phyloP scores from a whole-genome alignment of 2,888 invertebrate species.

The Synanthedon vespiformis region DNA sequence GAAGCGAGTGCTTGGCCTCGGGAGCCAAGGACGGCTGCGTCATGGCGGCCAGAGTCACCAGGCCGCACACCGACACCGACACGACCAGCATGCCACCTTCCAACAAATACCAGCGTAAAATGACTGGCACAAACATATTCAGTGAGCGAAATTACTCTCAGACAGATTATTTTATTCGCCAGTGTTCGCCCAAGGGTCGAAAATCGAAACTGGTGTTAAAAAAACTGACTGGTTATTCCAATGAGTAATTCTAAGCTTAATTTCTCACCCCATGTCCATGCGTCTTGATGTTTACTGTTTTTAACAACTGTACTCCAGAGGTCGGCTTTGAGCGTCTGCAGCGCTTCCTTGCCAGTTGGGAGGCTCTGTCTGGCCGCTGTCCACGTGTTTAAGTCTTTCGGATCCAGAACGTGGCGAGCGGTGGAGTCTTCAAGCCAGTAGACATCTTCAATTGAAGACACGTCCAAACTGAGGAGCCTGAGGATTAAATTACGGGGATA shows the following conservation, averaged over 20 bases:
- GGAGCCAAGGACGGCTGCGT: constrained; percentile 90
- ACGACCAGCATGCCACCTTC: constrained; percentile 90
- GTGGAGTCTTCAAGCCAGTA: constrained; percentile 90
- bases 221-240: too few species aligned
- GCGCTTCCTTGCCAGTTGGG: constrained; percentile 83
- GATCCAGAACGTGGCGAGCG: constrained; percentile 79
- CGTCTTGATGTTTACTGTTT: constrained; percentile 87
- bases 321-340: constrained; percentile 83
- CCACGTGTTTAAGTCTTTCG: constrained; percentile 83
- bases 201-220: too few species aligned
- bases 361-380: constrained; percentile 83
- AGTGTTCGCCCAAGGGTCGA: too few species aligned
- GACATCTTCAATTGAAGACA: constrained; percentile 88
- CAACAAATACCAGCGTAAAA: too few species aligned
- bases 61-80: constrained; percentile 88
- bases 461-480: constrained; percentile 82
- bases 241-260: too few species aligned
- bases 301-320: constrained; percentile 90
- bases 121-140: too few species aligned
- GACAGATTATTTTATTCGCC: too few species aligned
- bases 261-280: constrained; percentile 85
- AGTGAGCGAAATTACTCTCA: too few species aligned
- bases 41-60: constrained; percentile 91
- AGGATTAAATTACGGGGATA: constrained; percentile 7
- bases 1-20: constrained; percentile 89